phyloP scores from a whole-genome alignment of 2,888 invertebrate genomes.

The Operophtera brumata region DNA sequence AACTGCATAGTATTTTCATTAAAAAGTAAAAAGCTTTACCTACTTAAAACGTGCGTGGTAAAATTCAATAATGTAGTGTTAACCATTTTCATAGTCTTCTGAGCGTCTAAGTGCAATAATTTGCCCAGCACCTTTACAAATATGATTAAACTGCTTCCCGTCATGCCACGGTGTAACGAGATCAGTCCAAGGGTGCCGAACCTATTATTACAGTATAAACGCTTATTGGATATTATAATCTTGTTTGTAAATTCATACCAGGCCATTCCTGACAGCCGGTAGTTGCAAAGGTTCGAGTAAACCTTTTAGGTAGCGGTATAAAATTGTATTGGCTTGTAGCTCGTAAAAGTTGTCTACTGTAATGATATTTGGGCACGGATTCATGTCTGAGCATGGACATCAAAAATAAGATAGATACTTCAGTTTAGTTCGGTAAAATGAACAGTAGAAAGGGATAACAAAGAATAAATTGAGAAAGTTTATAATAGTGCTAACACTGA shows the following conservation, averaged over 20 bases:
- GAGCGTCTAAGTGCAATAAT: neutral
- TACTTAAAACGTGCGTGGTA: no score
- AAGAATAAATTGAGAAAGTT: no score
- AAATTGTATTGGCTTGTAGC: neutral
- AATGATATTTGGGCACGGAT: neutral
- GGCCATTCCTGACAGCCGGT: neutral
- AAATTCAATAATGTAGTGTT: no score
- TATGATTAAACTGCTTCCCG: neutral
- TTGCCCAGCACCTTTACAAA: neutral
- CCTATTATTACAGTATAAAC: conserved; percentile 1
- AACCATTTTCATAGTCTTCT: neutral
- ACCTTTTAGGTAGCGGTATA: neutral
- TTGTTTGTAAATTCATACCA: conserved; percentile 12
- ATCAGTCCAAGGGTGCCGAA: neutral
- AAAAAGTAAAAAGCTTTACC: no score
- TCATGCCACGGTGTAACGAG: neutral
- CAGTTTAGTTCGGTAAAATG: neutral
- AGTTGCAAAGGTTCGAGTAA: neutral
- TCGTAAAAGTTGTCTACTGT: neutral
- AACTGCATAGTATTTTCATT: no score
- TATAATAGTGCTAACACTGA: no score
- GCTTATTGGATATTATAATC: conserved; percentile 8
- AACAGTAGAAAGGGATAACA: no score
- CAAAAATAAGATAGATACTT: neutral
- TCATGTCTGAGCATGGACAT: neutral